These are phyloP conservation scores for Pediacus dermestoides DNA, from an alignment of 2,888 invertebrate genomes.

Conservation along the genomic window DNA sequence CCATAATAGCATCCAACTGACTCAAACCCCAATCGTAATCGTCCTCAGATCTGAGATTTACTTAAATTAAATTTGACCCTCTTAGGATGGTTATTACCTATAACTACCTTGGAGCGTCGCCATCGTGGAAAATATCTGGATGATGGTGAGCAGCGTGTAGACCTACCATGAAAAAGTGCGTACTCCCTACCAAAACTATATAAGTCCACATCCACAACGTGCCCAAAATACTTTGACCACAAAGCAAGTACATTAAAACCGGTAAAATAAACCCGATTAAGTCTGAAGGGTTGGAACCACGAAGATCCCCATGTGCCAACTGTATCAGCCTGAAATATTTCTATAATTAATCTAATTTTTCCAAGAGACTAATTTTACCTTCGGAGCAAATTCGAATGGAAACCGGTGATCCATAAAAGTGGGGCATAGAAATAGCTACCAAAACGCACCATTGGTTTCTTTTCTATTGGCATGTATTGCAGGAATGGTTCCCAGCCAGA, in stretches of 20 bases:
- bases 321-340: background rate
- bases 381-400: constrained; percentile 45
- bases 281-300: too few species aligned
- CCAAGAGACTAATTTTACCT: constrained; percentile 43
- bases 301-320: background rate
- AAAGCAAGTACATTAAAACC: constrained; percentile 46
- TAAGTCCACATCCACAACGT: constrained; percentile 60
- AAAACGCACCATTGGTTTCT: constrained; percentile 53
- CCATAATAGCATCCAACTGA: constrained; percentile 72
- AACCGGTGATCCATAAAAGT: constrained; percentile 36
- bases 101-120: constrained; percentile 51
- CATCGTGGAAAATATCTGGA: constrained; percentile 76
- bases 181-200: constrained; percentile 58
- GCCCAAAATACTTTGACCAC: constrained; percentile 36
- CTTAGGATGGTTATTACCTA: too few species aligned
- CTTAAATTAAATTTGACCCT: background rate
- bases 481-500: constrained; percentile 63
- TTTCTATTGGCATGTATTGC: constrained; percentile 61
- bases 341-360: background rate
- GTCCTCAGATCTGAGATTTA: constrained; percentile 44
- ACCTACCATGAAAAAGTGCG: constrained; percentile 62
- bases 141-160: constrained; percentile 77
- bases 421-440: constrained; percentile 42
- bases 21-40: constrained; percentile 73
- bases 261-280: constrained; percentile 49